These are phyloP conservation scores for Caenorhabditis drosophilae DNA, from an alignment of 2,888 invertebrate genomes.

Conservation along the genomic window DNA sequence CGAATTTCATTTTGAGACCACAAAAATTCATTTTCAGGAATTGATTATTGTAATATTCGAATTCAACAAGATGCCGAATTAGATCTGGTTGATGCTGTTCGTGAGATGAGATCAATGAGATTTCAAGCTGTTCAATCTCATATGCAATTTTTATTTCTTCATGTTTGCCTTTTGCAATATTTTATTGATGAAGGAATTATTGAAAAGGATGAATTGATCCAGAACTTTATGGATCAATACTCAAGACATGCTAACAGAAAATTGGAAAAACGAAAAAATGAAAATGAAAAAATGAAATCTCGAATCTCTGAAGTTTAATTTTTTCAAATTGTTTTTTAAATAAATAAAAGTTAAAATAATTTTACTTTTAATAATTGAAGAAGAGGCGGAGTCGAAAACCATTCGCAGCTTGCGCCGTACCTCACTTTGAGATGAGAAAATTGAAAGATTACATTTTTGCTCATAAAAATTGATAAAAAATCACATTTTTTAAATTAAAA, in stretches of 20 bases:
- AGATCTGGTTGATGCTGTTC: slow-evolving; percentile 37
- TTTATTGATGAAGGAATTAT: slow-evolving; percentile 39
- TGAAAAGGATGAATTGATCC: slow-evolving; percentile 17
- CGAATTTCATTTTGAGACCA: background rate
- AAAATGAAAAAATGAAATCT: slow-evolving; percentile 4
- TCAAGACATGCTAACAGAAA: slow-evolving; percentile 30
- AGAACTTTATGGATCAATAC: slow-evolving; percentile 35
- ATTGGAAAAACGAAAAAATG: slow-evolving; percentile 25
- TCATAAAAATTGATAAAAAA: no score
- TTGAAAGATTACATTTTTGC: no score
- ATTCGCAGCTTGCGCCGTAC: no score
- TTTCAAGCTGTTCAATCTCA: slow-evolving; percentile 44
- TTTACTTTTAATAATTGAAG: no score
- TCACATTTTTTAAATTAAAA: no score
- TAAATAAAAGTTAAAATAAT: no score
- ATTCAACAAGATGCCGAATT: slow-evolving; percentile 34
- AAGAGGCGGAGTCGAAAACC: no score
- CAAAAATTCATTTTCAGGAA: slow-evolving; percentile 11
- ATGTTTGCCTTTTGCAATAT: slow-evolving; percentile 39
- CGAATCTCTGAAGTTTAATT: background rate
- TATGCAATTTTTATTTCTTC: slow-evolving; percentile 47
- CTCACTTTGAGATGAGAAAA: no score
- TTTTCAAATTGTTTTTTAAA: background rate
- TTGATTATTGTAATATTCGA: slow-evolving; percentile 38
- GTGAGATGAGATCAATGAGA: slow-evolving; percentile 41